Evolutionary conservation across 2,888 invertebrate species (phyloP), one percentile per base, ranked within the genome.

Genomic region (Clitarchus hookeri): DNA sequence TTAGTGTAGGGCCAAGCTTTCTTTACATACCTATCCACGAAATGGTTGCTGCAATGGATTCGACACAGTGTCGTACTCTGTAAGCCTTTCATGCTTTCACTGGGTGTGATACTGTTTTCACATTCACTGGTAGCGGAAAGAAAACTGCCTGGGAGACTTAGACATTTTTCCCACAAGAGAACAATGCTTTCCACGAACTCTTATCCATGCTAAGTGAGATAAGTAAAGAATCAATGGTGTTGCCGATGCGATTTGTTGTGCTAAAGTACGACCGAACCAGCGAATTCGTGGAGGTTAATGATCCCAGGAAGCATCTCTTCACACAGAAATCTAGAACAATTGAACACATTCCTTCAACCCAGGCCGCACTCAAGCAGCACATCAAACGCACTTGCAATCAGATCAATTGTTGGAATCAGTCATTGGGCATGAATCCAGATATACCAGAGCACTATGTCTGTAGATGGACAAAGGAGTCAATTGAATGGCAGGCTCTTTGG

Each of bases 91-190:
- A 80, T 25, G 82, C 85, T 25, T 82, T 83, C 36, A 85, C 48
- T 44, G 83, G 83, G 9, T 85, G 85, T 3, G 85, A 85, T 53
- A 85, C 85, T 27, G 83, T 83, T 23, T 85, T 83, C 26, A 36
- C 44, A 25, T 84, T 85, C 82, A n/a, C 82, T 19, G 25, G 82
- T 53, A 85, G 53, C 26, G 85, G 85, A 44, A 84, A 79, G 13
- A 79, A 79, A 13, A n/a, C 79, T 79, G 25, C 25, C 23, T 79
- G n/a, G 8, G 13, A 79, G 9, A n/a, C 79, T 79, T 79, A n/a
- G 79, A 79, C 6, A 13, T 79, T 0, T 44, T 25, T 36, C 25
- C 1, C 80, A 36, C 44, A 44, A 44, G 85, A 19, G 13, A 79
- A 65, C 16, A 48, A 48, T 84, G 27, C 25, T 44, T 54, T 84